Percentiles rank a stretch among this genome's conserved stretches.
Conservation (phyloP, 2,113 vertebrate species). For the Plotosus lineatus region DNA sequence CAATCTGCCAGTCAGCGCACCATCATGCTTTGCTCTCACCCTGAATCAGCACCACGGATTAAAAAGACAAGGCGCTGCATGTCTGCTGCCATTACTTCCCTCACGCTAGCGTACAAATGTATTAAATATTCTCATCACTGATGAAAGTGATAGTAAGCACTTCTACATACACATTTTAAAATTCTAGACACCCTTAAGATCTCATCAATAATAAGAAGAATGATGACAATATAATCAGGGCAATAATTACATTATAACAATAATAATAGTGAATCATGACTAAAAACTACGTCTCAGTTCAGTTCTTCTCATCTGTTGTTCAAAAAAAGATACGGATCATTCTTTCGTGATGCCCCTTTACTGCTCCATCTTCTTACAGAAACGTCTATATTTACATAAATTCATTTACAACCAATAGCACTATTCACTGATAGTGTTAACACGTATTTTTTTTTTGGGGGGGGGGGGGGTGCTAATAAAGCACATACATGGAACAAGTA, state of each 20-base stretch:
- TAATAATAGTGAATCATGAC: conserved; percentile 61
- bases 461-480: conserved; percentile 33
- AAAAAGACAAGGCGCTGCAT: conserved; percentile 30
- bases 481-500: conserved; percentile 29
- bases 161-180: conserved; percentile 62
- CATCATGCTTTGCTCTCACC: conserved; percentile 31
- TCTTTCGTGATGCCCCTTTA: background rate
- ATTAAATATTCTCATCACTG: conserved; percentile 40
- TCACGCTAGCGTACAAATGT: conserved; percentile 38
- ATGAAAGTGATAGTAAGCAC: conserved; percentile 56
- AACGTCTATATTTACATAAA: conserved; percentile 80
- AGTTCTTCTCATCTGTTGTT: conserved; percentile 50
- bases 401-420: conserved; percentile 72
- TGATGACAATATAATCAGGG: conserved; percentile 61
- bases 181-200: conserved; percentile 63
- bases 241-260: conserved; percentile 67
- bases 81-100: conserved; percentile 22
- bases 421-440: conserved; percentile 61
- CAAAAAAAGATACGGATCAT: conserved; percentile 54
- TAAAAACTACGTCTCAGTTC: conserved; percentile 62
- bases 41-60: conserved; percentile 8
- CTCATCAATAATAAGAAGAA: conserved; percentile 62
- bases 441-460: conserved; percentile 40
- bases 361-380: conserved; percentile 54
- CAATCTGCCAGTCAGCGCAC: conserved; percentile 35